A percentile compares a stretch with the other conserved stretches of the same genome.
Evolutionary conservation across 2,797 vertebrate species (phyloP).

Genomic region (Lagodon rhomboides): DNA sequence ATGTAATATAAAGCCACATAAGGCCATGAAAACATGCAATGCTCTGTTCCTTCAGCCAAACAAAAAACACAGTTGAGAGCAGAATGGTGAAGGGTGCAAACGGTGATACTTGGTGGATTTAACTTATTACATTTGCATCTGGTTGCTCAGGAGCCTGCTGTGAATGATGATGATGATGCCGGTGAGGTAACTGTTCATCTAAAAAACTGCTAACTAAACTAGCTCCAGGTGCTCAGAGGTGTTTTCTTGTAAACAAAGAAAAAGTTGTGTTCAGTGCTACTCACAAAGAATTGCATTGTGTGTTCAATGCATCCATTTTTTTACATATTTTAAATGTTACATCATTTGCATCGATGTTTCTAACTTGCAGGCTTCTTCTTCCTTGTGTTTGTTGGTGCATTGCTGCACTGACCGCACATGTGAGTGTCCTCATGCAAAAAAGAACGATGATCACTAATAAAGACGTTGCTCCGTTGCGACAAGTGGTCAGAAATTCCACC

Average conservation of each 20-base stretch:
- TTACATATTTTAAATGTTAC: neutral
- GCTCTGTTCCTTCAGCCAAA: neutral
- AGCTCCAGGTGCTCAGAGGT: neutral
- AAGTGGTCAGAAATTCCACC: neutral
- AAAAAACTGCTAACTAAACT: neutral
- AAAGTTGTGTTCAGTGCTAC: neutral
- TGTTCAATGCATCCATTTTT: neutral
- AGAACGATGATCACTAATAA: neutral
- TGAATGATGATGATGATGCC: neutral
- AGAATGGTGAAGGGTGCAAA: neutral
- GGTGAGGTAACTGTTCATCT: neutral
- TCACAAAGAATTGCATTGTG: neutral
- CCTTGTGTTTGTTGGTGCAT: neutral
- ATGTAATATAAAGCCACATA: conserved; percentile 3
- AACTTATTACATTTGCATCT: neutral
- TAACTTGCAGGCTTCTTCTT: neutral
- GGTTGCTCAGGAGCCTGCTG: neutral
- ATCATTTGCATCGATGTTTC: neutral
- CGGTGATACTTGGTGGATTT: neutral
- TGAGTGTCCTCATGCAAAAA: neutral
- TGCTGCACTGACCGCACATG: neutral
- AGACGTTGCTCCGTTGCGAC: neutral
- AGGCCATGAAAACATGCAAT: neutral
- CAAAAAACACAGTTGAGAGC: neutral
- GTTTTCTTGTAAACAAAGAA: neutral